phyloP scores from a whole-genome alignment of 2,113 vertebrate species.

The Corydoras maculifer region DNA sequence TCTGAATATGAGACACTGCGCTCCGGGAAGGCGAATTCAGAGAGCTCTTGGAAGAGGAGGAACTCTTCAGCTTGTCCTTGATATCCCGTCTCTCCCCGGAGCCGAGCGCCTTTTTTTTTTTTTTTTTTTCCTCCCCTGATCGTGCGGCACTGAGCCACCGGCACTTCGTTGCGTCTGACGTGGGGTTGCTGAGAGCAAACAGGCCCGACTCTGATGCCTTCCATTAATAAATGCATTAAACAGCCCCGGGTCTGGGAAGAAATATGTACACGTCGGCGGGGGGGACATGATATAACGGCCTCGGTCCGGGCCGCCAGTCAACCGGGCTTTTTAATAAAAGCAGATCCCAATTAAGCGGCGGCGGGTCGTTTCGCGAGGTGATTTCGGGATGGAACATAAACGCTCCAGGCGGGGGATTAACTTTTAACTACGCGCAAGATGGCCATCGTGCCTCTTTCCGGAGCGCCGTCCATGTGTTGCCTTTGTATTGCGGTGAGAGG shows the following conservation, averaged over 20 bases:
- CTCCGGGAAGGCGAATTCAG: too few species aligned
- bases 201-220: constrained; percentile 23
- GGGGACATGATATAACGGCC: constrained; percentile 25
- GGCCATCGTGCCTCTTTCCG: background rate
- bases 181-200: constrained; percentile 24
- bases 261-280: constrained; percentile 24
- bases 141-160: constrained; percentile 19
- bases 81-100: constrained; percentile 13
- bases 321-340: constrained; percentile 7
- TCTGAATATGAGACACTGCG: too few species aligned
- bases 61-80: constrained; percentile 18
- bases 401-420: background rate
- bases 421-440: background rate
- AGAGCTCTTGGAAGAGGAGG: constrained; percentile 18
- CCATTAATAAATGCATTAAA: constrained; percentile 43
- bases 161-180: constrained; percentile 24
- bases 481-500: too few species aligned
- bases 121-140: background rate
- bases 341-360: constrained; percentile 13
- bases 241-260: constrained; percentile 33
- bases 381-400: background rate
- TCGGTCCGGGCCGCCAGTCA: constrained; percentile 11
- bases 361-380: background rate
- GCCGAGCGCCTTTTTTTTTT: constrained; percentile 3
- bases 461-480: background rate